Base-by-base conservation (phyloP, 1,140 invertebrate genomes). In the Brachystomella parvula region DNA sequence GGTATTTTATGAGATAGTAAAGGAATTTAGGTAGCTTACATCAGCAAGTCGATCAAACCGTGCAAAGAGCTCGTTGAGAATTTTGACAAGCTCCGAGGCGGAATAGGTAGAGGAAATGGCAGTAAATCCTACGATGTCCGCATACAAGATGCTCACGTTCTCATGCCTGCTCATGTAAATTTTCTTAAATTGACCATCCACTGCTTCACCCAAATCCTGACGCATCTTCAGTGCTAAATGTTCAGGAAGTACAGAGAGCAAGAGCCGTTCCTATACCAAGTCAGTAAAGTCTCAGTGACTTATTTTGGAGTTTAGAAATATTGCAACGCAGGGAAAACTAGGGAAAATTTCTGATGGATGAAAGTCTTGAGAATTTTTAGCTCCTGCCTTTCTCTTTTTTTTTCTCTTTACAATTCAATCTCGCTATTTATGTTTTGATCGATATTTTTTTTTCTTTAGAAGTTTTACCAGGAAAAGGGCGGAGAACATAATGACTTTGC, bases 131-230 rank as follows among this genome's bases (percentile, higher is more conserved):
- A 81, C 80, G 65, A 81, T 81, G 69, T 81, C 80, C 0, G 80
- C 80, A 49, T 74, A 76, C 3, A 92, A 81, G 75, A 93, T 92
- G 76, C 87, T 96, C 69, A 96, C 93, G 78, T 96, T 95, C 79
- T 96, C 94, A 78, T 96, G 92, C 21, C 94, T 82, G 66, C 89
- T 93, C 93, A 97, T 95, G 76, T 96, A 96, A 74, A 96, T 96
- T 79, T 95, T 96, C 79, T 96, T 94, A 77, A 97, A 97, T 77
- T 95, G 93, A 2, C 85, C 86, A 65, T 90, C 92, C 63, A 89
- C 85, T 2, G 89, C 89, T 21, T 87, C 86, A 17, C 91, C 93
- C 65, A 95, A 80, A 77, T 96, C 93, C 77, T 94, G 85, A 3
- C 93, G 81, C 89, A 96, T 96, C 78, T 92, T 91, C 24, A 93